These are phyloP conservation scores for Platycheirus albimanus DNA, from an alignment of 2,888 invertebrate genomes.

Conservation along the genomic window DNA sequence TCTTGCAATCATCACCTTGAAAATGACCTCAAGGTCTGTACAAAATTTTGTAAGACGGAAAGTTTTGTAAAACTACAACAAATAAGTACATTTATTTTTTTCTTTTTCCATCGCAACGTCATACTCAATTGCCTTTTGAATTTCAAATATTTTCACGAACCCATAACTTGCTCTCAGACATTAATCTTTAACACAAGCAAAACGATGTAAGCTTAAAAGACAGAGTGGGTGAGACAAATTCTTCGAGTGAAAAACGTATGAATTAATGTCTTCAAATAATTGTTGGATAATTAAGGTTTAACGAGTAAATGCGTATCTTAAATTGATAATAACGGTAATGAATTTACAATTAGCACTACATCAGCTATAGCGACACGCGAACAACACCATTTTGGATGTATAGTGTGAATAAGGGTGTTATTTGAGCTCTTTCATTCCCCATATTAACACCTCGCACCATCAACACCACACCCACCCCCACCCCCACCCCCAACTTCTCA, in stretches of 20 bases:
- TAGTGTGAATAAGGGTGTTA: neutral
- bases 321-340: conserved; percentile 31
- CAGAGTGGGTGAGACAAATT: neutral
- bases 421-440: neutral
- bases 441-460: neutral
- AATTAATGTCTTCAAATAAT: conserved; percentile 8
- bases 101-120: too few species aligned
- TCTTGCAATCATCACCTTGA: too few species aligned
- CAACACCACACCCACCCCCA: neutral
- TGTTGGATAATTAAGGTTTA: conserved; percentile 17
- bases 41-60: too few species aligned
- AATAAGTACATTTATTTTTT: too few species aligned
- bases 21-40: too few species aligned
- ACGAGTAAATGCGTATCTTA: conserved; percentile 9
- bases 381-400: neutral
- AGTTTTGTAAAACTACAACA: too few species aligned
- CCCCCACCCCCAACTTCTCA: neutral
- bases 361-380: neutral
- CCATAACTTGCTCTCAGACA: too few species aligned
- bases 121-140: too few species aligned
- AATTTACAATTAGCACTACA: conserved; percentile 16
- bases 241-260: neutral
- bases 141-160: too few species aligned
- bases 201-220: too few species aligned
- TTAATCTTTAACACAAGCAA: too few species aligned